phyloP scores from a whole-genome alignment of 2,797 vertebrate genomes.

The Synanceia verrucosa region DNA sequence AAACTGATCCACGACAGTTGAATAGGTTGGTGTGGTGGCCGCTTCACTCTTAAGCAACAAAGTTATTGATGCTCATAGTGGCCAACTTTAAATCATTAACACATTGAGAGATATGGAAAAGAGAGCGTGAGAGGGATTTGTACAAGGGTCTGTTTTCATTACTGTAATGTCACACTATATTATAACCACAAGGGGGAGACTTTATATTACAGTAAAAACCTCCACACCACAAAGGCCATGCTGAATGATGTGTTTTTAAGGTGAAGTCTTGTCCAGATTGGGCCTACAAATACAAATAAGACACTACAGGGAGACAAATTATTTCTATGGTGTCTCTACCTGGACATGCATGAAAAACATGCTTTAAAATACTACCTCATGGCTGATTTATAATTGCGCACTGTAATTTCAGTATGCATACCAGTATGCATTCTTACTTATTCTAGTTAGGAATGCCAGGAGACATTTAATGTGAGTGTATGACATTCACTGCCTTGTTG shows the following conservation, averaged over 20 bases:
- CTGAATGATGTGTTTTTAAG: neutral
- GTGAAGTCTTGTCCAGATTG: neutral
- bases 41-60: neutral
- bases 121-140: neutral
- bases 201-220: neutral
- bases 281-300: no score
- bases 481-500: no score
- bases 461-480: no score
- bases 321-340: neutral
- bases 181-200: conserved; percentile 45
- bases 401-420: neutral
- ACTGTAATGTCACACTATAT: neutral
- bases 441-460: no score
- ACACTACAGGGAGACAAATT: neutral
- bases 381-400: neutral
- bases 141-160: neutral
- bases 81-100: neutral
- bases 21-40: neutral
- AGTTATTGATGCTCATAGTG: neutral
- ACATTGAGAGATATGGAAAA: neutral
- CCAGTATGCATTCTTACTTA: no score
- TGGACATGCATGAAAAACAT: neutral
- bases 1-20: neutral
- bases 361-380: neutral
- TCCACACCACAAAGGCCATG: no score